These are phyloP conservation scores for Sciurus niger DNA, from an alignment of 2,113 vertebrate species.

Conservation along the genomic window DNA sequence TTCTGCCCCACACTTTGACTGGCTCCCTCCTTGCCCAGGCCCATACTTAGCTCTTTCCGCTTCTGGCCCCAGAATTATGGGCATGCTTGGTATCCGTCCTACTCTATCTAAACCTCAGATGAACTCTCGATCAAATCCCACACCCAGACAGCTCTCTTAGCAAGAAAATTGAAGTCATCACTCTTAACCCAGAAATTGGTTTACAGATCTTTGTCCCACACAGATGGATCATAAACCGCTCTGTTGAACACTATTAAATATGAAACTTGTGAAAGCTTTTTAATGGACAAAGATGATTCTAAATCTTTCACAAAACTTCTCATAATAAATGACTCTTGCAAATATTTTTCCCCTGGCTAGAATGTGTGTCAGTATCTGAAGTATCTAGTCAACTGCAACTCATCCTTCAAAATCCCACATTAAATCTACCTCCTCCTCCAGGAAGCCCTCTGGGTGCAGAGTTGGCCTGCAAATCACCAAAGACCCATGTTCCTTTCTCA, in stretches of 20 bases:
- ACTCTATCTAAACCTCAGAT: constrained; percentile 8
- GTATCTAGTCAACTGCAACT: background rate
- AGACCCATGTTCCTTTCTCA: background rate
- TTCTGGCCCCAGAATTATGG: background rate
- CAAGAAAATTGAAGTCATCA: constrained; percentile 63
- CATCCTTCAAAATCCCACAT: background rate
- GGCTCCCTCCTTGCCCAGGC: too few relatives aligned
- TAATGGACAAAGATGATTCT: constrained; percentile 38
- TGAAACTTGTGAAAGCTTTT: constrained; percentile 56
- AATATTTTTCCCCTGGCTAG: background rate
- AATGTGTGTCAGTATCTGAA: background rate
- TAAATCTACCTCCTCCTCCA: background rate
- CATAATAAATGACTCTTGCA: background rate
- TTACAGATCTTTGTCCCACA: constrained; percentile 32
- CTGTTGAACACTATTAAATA: constrained; percentile 50
- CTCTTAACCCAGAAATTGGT: constrained; percentile 47
- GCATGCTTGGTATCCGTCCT: background rate
- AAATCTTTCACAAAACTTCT: constrained; percentile 16
- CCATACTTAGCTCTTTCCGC: background rate
- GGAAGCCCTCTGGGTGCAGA: background rate
- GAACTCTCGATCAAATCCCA: constrained; percentile 16
- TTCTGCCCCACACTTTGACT: background rate
- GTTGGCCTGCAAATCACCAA: background rate
- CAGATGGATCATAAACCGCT: constrained; percentile 36
- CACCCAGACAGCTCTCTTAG: background rate